Base-by-base conservation (phyloP, 1,140 invertebrate species). In the Aphaenogaster ashmeadi region DNA sequence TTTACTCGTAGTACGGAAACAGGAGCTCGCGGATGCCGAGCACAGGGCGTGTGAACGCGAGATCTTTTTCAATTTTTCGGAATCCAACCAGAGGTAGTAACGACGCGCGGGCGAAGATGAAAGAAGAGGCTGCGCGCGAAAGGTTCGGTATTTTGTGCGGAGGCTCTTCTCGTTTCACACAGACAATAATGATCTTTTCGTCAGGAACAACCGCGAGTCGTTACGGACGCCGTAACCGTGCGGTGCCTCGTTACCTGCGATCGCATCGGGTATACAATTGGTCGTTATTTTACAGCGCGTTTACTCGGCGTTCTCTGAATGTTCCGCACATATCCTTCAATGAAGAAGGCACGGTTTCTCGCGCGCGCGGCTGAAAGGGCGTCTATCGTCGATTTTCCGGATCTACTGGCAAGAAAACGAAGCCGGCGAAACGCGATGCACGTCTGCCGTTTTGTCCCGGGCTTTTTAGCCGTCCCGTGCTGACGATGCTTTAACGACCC, bases 141-240 rank as follows among this genome's bases (percentile, higher is more conserved):
- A 27, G 38, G 60, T 41, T 78, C 38, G 75, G 11, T 54, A 15
- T 83, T 72, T 72, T 72, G 66, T 72, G 27, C 38, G 38, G 38
- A 72, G 66, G n/a, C 52, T 80, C 21, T 33, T 79, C 78, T 69
- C 47, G 66, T 83, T 54, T 60, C 54, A 44, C 80, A 21, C 38
- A 56, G 66, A 72, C 52, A 56, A 27, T 74, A 74, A 83, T 74
- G 80, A 83, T 83, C 80, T 72, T 83, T 83, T 74, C 80, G 80
- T 83, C 54, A 21, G 41, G 67, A 83, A 72, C 80, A 60, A 83
- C 67, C 54, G 54, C 80, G 80, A 60, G 11, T 83, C 54, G 67
- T 83, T 83, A 83, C 41, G 62, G 33, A 38, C 44, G 54, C 13
- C 38, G 77, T 50, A 79, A 50, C 44, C 60, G 52, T 69, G 36